A percentile compares a stretch with the other conserved stretches of the same genome.
phyloP scores from a whole-genome alignment of 2,888 invertebrate species.

The Horisme vitalbata region DNA sequence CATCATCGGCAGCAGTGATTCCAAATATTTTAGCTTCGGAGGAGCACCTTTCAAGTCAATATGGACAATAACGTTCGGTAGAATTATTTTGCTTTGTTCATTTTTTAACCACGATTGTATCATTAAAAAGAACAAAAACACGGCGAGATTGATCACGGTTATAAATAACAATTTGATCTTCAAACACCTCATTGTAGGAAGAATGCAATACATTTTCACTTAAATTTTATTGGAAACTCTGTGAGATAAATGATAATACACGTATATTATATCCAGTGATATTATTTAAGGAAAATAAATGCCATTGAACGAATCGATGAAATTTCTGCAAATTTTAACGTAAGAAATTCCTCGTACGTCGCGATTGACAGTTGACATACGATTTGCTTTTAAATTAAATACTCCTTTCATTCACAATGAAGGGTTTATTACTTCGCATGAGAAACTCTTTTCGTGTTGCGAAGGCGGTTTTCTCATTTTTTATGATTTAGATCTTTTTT shows the following conservation, averaged over 20 bases:
- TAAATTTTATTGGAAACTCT: not conserved
- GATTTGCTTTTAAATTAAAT: conserved; percentile 1
- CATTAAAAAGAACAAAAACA: conserved; percentile 21
- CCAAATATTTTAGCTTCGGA: conserved; percentile 85
- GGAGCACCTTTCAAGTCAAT: conserved; percentile 94
- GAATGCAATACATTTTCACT: conserved; percentile 13
- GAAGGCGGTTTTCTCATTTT: not conserved
- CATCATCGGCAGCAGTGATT: conserved; percentile 84
- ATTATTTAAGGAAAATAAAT: no score
- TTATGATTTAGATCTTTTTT: no score
- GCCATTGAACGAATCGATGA: no score
- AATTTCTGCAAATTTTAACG: no score
- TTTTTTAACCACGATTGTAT: conserved; percentile 11
- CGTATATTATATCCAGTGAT: no score
- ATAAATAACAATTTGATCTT: conserved; percentile 9
- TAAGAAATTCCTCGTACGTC: conserved; percentile 7
- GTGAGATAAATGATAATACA: no score
- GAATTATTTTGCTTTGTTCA: conserved; percentile 22
- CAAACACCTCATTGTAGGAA: conserved; percentile 9
- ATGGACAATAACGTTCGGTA: conserved; percentile 87
- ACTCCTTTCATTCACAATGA: conserved; percentile 1
- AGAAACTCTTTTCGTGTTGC: not conserved
- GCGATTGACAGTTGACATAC: conserved; percentile 4
- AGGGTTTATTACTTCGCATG: conserved; percentile 3
- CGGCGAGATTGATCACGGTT: conserved; percentile 1